Percentiles rank a stretch among this genome's conserved stretches.
Conservation (phyloP, 2,113 vertebrate genomes). For the Sinocyclocheilus rhinocerous region DNA sequence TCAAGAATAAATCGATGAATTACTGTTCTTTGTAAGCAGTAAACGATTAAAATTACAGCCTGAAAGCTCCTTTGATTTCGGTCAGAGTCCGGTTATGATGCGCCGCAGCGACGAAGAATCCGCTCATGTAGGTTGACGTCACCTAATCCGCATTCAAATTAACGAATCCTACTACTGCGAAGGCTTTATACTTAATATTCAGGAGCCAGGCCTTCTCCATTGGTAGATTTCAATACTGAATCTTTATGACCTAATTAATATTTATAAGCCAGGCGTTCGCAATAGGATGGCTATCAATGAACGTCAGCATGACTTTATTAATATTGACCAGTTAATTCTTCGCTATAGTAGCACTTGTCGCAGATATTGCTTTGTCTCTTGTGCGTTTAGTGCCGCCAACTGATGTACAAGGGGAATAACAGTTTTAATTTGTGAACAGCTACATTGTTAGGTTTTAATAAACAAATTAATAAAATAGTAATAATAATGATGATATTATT, state of each 20-base stretch:
- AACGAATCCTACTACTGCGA: constrained; percentile 13
- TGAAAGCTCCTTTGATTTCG: background rate
- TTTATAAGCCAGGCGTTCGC: background rate
- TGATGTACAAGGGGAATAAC: background rate
- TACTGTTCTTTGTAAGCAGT: background rate
- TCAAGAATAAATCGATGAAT: background rate
- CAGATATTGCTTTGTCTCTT: background rate
- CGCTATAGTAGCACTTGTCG: background rate
- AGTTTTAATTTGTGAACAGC: background rate
- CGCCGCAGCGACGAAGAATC: constrained; percentile 32
- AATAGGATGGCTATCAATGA: background rate
- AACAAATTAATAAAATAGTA: background rate
- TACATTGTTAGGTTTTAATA: background rate
- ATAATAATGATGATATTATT: background rate
- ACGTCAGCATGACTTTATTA: constrained; percentile 9
- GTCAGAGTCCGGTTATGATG: background rate
- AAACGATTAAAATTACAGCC: background rate
- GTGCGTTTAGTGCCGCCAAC: background rate
- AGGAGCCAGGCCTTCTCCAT: background rate
- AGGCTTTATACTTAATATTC: background rate
- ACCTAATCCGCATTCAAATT: constrained; percentile 41
- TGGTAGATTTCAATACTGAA: background rate
- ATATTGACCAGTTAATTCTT: background rate
- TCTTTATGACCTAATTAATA: background rate
- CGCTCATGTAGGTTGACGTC: constrained; percentile 43